Evolutionary conservation across 2,113 vertebrate species (phyloP), one percentile per base, ranked within the genome.

Genomic region (Osmerus mordax): DNA sequence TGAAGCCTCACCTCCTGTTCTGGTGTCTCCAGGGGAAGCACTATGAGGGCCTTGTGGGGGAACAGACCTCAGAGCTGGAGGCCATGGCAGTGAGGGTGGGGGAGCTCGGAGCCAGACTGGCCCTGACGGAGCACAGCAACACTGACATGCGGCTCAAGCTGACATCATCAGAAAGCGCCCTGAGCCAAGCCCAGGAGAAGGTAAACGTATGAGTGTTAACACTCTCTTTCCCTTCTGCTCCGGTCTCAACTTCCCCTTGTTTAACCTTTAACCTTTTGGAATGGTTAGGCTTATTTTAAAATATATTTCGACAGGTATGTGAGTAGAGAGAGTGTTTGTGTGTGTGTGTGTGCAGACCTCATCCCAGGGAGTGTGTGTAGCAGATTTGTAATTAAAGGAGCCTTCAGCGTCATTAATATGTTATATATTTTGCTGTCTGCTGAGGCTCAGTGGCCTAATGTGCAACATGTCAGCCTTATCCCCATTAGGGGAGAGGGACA

Each of bases 361-460:
- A 32, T 32, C 28, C 16, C 21, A 14, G 5, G 19, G 23, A 81
- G 79, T 61, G 84, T 16, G 65, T 67, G 18, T 8, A 88, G 75
- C 75, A 84, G 79, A 47, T 2, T 81, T 85, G 87, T 89, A 89
- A 89, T 21, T 21, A 91, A 89, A 89, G 86, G 84, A 88, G 87
- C 89, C 88, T 89, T 91, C 88, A 89, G 85, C 80, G 83, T 89
- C 89, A 89, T 91, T 91, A 91, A 91, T 91, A 89, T 89, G 88
- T 83, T 86, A 89, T 86, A 21, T 21, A 21, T 21, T 21, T 21
- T 21, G 21, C 21, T 21, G 83, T 89, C 87, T 85, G 84, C 86
- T 79, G 88, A 86, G 89, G 88, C 88, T 86, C 83, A 86, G 86
- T 87, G 83, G 84, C 87, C 87, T 89, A 90, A 91, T 91, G 88